phyloP scores from a whole-genome alignment of 2,797 vertebrate species.

The Centropyge bicolor region DNA sequence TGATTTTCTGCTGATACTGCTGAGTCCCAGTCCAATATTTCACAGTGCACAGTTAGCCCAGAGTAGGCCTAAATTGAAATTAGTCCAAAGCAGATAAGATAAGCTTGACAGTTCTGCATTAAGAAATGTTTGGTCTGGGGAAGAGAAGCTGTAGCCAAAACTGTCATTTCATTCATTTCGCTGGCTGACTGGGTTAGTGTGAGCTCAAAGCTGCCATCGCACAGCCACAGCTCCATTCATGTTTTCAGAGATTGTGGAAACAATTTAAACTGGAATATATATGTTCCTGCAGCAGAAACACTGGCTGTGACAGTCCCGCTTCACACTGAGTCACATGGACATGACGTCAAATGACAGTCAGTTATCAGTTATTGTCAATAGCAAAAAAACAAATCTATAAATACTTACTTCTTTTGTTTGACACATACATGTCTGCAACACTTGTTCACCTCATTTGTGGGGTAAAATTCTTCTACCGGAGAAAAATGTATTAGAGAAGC shows the following conservation, averaged over 20 bases:
- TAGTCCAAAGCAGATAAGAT: slow-evolving; percentile 44
- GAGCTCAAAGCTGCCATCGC: slow-evolving; percentile 32
- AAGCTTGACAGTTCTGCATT: slow-evolving; percentile 36
- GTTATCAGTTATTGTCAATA: slow-evolving; percentile 15
- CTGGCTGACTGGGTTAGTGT: slow-evolving; percentile 33
- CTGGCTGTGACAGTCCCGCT: slow-evolving; percentile 14
- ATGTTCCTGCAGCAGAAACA: slow-evolving; percentile 20
- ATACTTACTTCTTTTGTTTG: slow-evolving; percentile 10
- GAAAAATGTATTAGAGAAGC: neutral
- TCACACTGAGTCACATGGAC: slow-evolving; percentile 15
- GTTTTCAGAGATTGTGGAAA: slow-evolving; percentile 42
- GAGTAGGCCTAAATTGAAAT: slow-evolving; percentile 40
- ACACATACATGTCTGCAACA: neutral
- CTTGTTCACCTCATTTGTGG: slow-evolving; percentile 5
- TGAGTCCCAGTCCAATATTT: slow-evolving; percentile 7
- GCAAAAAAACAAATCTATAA: slow-evolving; percentile 7
- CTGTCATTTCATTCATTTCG: slow-evolving; percentile 45
- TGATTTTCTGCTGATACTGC: slow-evolving; percentile 26
- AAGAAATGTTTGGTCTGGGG: slow-evolving; percentile 18
- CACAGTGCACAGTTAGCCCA: slow-evolving; percentile 1
- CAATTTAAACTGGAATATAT: slow-evolving; percentile 49
- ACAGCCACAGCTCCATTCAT: slow-evolving; percentile 45
- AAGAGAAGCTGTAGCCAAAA: slow-evolving; percentile 44
- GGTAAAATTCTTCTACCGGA: slow-evolving; percentile 21
- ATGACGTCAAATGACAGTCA: slow-evolving; percentile 22